Base-by-base conservation (phyloP, 2,888 invertebrate genomes). In the Theristus sp. region DNA sequence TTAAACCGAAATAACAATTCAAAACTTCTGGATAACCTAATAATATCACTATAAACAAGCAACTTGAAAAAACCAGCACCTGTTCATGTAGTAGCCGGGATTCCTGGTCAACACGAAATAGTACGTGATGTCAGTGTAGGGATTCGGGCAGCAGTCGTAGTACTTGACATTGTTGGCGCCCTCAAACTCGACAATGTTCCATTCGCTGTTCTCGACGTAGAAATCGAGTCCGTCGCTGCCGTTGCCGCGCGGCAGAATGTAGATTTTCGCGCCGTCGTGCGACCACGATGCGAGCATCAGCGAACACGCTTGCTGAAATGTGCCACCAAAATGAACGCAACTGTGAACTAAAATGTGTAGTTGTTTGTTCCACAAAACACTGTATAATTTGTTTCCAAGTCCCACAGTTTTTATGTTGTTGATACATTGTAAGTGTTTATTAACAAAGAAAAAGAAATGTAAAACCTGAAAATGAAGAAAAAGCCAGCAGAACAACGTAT, bases 261-360 rank as follows among this genome's bases (percentile, higher is more conserved):
- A 67, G 10, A 71, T 67, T 59, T 70, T 66, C 0, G 69, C 67
- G 0, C 71, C 71, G 58, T 71, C 70, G 60, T 68, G 66, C 1
- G 67, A 67, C 71, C 71, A 71, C 0, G 69, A 69, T 22, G 71
- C 69, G 24, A 71, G 63, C 71, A 71, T 71, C 22, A 71, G 66
- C 59, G 62, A 68, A 60, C 71, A 71, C 56, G 68, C 67, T 65
- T 71, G 70, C 65, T 25, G 6, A 55, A 25, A 27, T 13, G 27
- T 17, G 55, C 28, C 20, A 38, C 10, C 20, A 38, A 38, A n/a
- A n/a, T n/a, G n/a, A n/a, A n/a, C n/a, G n/a, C n/a, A n/a, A n/a
- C n/a, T n/a, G n/a, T n/a, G n/a, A n/a, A n/a, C n/a, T n/a, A n/a
- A n/a, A n/a, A n/a, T n/a, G n/a, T n/a, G n/a, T n/a, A n/a, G n/a